Conservation (phyloP, 2,888 invertebrate species). For the Silvanus unidentatus region DNA sequence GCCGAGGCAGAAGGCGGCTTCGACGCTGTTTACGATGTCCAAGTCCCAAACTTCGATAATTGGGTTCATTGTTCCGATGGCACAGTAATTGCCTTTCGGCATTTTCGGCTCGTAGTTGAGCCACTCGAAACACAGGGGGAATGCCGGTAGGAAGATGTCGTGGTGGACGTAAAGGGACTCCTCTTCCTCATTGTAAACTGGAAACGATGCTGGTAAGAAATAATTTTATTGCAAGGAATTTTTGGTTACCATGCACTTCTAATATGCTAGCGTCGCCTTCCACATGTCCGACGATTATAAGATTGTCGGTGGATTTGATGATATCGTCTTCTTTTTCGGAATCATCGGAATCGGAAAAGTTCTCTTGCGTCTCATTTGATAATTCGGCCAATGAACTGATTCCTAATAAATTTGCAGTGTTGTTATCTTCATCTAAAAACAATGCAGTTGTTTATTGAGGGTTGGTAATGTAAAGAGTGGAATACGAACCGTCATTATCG, state of each 20-base stretch:
- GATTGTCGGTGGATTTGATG: conserved; percentile 83
- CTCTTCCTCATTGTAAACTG: conserved; percentile 86
- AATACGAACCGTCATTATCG: conserved; percentile 57
- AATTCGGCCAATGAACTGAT: conserved; percentile 54
- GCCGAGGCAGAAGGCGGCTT: conserved; percentile 76
- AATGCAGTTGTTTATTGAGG: conserved; percentile 8
- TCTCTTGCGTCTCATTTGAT: conserved; percentile 46
- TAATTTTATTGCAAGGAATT: conserved; percentile 1
- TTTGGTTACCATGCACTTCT: conserved; percentile 73
- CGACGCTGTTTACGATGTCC: conserved; percentile 85
- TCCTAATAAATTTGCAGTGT: conserved; percentile 47
- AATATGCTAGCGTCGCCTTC: conserved; percentile 80
- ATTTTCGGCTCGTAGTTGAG: conserved; percentile 79
- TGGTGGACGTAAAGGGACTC: conserved; percentile 91
- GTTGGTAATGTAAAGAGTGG: not conserved
- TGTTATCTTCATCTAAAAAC: conserved; percentile 30
- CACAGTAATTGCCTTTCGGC: conserved; percentile 76
- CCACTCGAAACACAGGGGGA: conserved; percentile 91
- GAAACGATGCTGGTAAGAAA: not conserved
- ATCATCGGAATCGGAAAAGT: conserved; percentile 51
- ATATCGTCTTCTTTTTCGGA: conserved; percentile 87
- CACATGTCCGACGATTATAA: conserved; percentile 80
- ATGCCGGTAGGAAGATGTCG: conserved; percentile 81
- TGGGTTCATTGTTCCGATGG: conserved; percentile 88
- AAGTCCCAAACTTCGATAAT: conserved; percentile 96